A percentile compares a stretch with the other conserved stretches of the same genome.
Evolutionary conservation across 2,113 vertebrate genomes (phyloP).

Genomic region (Suncus etruscus): DNA sequence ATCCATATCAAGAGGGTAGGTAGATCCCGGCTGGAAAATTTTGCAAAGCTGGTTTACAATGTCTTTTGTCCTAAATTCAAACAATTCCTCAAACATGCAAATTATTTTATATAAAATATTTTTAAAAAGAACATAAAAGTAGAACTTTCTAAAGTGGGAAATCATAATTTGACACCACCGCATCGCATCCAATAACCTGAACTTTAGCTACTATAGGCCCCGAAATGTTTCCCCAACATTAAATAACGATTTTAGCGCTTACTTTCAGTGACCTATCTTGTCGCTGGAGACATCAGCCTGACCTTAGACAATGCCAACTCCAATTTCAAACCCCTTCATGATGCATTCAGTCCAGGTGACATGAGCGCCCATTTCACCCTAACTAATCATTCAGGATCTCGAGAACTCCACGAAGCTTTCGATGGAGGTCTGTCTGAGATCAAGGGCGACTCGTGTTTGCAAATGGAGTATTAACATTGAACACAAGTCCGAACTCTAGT

Average conservation of each 20-base stretch:
- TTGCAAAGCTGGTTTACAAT: constrained; percentile 85
- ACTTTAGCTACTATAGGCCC: constrained; percentile 19
- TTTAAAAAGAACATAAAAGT: constrained; percentile 47
- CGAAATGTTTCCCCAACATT: constrained; percentile 5
- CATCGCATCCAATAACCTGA: constrained; percentile 13
- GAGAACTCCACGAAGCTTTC: no score
- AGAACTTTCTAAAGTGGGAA: constrained; percentile 15
- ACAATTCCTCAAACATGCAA: constrained; percentile 77
- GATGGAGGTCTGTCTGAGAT: constrained; percentile 41
- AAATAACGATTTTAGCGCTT: neutral
- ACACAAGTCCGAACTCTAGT: constrained; percentile 86
- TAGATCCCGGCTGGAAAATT: constrained; percentile 67
- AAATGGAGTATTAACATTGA: constrained; percentile 83
- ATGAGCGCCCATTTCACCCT: constrained; percentile 43
- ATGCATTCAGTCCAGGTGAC: neutral
- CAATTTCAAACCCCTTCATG: constrained; percentile 40
- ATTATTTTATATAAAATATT: constrained; percentile 56
- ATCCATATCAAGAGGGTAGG: constrained; percentile 23
- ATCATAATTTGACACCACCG: constrained; percentile 42
- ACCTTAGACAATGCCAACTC: constrained; percentile 10
- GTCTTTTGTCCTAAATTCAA: constrained; percentile 69
- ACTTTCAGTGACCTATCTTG: no score
- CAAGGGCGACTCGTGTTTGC: constrained; percentile 31
- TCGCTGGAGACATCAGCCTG: no score
- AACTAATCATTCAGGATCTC: no score